phyloP scores from a whole-genome alignment of 2,797 vertebrate genomes.

The Heliangelus exortis region DNA sequence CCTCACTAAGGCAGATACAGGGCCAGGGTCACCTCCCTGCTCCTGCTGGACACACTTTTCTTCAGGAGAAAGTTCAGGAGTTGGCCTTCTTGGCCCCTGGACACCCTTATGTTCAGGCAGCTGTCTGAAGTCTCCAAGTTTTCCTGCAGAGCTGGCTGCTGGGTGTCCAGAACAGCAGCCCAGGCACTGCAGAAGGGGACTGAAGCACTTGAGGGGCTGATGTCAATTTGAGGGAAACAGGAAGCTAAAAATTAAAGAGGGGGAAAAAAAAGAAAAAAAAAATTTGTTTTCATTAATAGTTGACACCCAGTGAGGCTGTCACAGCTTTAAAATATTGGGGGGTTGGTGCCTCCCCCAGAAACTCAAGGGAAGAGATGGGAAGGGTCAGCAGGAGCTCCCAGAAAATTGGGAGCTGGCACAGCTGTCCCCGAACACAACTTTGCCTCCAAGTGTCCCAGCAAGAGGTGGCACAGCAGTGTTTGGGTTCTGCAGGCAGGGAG shows the following conservation, averaged over 20 bases:
- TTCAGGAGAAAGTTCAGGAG: too few species aligned
- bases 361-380: not conserved
- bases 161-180: not conserved
- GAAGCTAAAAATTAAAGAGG: not conserved
- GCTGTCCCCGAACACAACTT: not conserved
- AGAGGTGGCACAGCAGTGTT: not conserved
- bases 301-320: not conserved
- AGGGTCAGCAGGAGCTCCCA: not conserved
- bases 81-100: too few species aligned
- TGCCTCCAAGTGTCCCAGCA: constrained; percentile 3
- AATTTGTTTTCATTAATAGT: not conserved
- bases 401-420: not conserved
- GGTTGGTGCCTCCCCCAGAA: fast-evolving
- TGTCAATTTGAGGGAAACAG: not conserved
- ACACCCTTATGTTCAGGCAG: too few species aligned
- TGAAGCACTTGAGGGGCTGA: not conserved
- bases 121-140: not conserved
- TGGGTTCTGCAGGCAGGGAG: too few species aligned
- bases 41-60: too few species aligned
- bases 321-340: not conserved
- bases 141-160: not conserved
- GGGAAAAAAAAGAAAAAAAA: not conserved
- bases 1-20: too few species aligned
- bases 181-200: not conserved
- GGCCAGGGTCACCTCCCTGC: too few species aligned